A percentile compares a stretch with the other conserved stretches of the same genome.
Conservation (phyloP, 1,140 invertebrate species). For the Palaemon carinicauda region DNA sequence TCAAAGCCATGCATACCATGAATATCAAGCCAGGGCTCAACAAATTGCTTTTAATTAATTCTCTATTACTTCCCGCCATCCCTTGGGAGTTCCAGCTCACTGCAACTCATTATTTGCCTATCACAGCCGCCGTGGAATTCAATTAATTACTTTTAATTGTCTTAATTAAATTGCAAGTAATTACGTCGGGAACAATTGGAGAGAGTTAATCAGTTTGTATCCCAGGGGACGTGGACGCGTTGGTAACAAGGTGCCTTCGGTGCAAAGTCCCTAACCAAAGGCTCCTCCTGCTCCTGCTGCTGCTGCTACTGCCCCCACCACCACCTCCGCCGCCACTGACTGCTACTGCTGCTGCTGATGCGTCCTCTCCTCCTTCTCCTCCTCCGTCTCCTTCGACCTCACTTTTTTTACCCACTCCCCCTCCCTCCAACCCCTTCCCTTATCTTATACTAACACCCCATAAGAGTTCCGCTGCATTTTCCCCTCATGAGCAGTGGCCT, state of each 20-base stretch:
- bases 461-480: no score
- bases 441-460: no score
- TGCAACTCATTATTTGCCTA: constrained; percentile 59
- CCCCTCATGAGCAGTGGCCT: no score
- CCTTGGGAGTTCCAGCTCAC: constrained; percentile 50
- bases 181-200: constrained; percentile 57
- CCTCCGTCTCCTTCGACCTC: background rate
- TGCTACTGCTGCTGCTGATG: constrained; percentile 19
- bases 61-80: constrained; percentile 51
- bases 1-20: constrained; percentile 47
- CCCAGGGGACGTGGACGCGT: constrained; percentile 27
- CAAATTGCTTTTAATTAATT: constrained; percentile 59
- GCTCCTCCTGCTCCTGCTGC: background rate
- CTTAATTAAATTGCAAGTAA: constrained; percentile 59
- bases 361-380: constrained; percentile 9
- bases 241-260: constrained; percentile 53
- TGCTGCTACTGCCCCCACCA: constrained; percentile 32
- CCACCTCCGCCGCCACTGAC: constrained; percentile 23
- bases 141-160: constrained; percentile 60
- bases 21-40: constrained; percentile 46
- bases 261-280: no score
- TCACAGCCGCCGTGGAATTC: constrained; percentile 57
- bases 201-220: constrained; percentile 56
- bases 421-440: no score
- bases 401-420: no score